These are phyloP conservation scores for Speoplatyrhinus poulsoni DNA, from an alignment of 2,113 vertebrate species.

Conservation along the genomic window DNA sequence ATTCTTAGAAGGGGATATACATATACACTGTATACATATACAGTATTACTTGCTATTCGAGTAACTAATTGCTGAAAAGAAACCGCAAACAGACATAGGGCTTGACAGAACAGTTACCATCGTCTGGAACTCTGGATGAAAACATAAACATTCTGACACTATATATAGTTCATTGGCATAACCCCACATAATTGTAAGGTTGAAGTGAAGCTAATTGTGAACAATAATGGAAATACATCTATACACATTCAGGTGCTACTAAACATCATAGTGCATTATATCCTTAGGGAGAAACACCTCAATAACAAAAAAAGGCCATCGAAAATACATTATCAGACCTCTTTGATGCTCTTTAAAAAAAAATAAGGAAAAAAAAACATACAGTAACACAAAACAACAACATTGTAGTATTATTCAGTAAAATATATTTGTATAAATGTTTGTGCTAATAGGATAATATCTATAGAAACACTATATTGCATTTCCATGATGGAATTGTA, in stretches of 20 bases:
- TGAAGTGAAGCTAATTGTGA: neutral
- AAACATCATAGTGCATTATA: constrained; percentile 34
- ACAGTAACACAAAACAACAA: constrained; percentile 46
- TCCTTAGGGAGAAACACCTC: constrained; percentile 20
- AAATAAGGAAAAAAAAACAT: neutral
- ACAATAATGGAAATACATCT: constrained; percentile 18
- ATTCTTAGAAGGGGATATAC: too few relatives aligned
- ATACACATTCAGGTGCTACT: constrained; percentile 23
- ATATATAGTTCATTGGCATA: too few relatives aligned
- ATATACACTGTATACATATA: too few relatives aligned
- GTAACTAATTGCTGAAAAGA: too few relatives aligned
- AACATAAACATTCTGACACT: too few relatives aligned
- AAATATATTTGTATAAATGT: constrained; percentile 43
- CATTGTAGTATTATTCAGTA: constrained; percentile 31
- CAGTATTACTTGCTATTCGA: too few relatives aligned
- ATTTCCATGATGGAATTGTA: constrained; percentile 43
- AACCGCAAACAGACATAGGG: too few relatives aligned
- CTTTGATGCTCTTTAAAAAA: constrained; percentile 9
- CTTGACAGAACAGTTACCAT: too few relatives aligned
- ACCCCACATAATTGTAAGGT: neutral
- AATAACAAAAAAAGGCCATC: constrained; percentile 31
- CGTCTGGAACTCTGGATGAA: too few relatives aligned
- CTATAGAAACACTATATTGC: constrained; percentile 35
- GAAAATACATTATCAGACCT: constrained; percentile 31
- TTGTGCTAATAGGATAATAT: constrained; percentile 57